Percentiles rank a stretch among this genome's conserved stretches.
Conservation (phyloP, 2,797 vertebrate species). For the Mormyrus hasselquistii region DNA sequence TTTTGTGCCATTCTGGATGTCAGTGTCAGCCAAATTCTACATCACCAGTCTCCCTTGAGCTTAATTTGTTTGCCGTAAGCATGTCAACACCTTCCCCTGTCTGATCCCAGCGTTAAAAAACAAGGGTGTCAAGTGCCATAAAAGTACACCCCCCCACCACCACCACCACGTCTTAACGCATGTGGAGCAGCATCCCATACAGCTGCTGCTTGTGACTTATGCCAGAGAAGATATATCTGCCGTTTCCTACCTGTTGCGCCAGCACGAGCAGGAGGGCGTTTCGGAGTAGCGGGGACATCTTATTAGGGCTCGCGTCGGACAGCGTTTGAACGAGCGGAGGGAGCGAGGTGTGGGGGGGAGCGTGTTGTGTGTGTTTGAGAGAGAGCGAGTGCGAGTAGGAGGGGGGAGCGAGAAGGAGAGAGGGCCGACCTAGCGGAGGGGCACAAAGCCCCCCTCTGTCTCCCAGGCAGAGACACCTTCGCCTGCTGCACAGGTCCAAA, state of each 20-base stretch:
- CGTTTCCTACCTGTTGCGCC: conserved; percentile 71
- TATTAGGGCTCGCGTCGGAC: conserved; percentile 44
- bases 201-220: neutral
- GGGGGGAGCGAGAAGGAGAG: conserved; percentile 33
- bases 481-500: conserved; percentile 62
- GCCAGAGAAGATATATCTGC: conserved; percentile 19
- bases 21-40: neutral
- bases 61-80: neutral
- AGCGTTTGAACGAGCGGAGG: conserved; percentile 39
- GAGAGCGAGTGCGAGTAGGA: conserved; percentile 22
- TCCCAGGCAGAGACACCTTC: conserved; percentile 69
- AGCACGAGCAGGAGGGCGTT: conserved; percentile 64
- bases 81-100: neutral
- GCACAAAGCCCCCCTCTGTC: conserved; percentile 87
- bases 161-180: neutral
- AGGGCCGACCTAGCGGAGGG: conserved; percentile 53
- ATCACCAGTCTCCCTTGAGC: neutral
- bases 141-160: neutral
- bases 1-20: neutral
- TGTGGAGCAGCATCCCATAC: neutral
- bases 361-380: conserved; percentile 19
- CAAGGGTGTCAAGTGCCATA: neutral
- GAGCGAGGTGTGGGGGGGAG: conserved; percentile 29
- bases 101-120: neutral
- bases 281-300: conserved; percentile 71